Evolutionary conservation across 2,113 vertebrate species (phyloP).

Genomic region (Lophius piscatorius): DNA sequence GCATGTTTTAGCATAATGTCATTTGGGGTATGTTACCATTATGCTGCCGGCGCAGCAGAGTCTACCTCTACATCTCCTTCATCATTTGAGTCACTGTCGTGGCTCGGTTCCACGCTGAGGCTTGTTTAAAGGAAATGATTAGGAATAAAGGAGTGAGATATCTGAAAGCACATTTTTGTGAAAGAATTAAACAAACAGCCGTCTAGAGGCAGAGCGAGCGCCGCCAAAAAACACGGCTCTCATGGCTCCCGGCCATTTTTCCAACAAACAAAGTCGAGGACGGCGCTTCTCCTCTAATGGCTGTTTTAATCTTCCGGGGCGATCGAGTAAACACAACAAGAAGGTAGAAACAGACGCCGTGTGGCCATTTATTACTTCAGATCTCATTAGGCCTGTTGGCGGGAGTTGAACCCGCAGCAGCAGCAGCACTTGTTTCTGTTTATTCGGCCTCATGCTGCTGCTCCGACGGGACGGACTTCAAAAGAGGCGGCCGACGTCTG

Average conservation of each 20-base stretch:
- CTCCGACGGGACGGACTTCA: slow-evolving; percentile 57
- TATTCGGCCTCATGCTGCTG: slow-evolving; percentile 36
- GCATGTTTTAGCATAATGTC: too few species aligned
- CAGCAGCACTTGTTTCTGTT: slow-evolving; percentile 57
- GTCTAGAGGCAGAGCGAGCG: neutral
- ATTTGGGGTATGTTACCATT: too few species aligned
- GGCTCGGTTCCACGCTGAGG: neutral
- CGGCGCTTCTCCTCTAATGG: neutral
- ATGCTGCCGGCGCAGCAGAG: too few species aligned
- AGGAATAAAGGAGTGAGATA: slow-evolving; percentile 16
- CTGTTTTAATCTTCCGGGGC: neutral
- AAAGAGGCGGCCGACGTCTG: slow-evolving; percentile 24
- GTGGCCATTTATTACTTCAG: too few species aligned
- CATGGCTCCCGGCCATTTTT: neutral
- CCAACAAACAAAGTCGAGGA: neutral
- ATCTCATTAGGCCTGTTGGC: too few species aligned
- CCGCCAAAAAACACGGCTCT: neutral
- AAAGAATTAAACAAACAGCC: slow-evolving; percentile 22
- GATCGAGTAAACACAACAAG: too few species aligned
- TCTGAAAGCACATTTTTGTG: slow-evolving; percentile 20
- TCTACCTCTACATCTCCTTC: neutral
- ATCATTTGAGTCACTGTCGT: neutral
- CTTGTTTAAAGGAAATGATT: slow-evolving; percentile 6
- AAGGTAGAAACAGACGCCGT: neutral
- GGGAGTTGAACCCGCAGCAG: slow-evolving; percentile 3